Evolutionary conservation across 2,797 vertebrate species (phyloP), one percentile per base, ranked within the genome.

Genomic region (Coregonus ussuriensis): DNA sequence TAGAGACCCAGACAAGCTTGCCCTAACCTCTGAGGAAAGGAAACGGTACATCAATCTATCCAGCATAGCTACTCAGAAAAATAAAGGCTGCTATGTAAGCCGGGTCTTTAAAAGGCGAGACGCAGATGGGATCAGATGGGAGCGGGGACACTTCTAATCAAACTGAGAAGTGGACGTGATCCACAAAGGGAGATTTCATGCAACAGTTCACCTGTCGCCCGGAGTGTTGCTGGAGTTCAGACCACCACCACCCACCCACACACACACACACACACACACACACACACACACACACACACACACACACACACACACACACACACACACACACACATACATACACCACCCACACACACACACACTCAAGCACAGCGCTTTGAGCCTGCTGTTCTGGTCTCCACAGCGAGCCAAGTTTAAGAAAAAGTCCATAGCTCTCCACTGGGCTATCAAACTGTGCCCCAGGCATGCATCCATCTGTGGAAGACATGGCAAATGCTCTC

Each of bases 401-500:
- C 83, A 84, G 82, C 1, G 63, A 91, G 90, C 91, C 92, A 92
- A 90, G 85, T 91, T 89, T 90, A 88, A 92, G 88, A 86, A 85
- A 89, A 90, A 90, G 41, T 91, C 91, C 91, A 90, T 76, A 89
- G 90, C 89, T 87, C 88, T 91, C 89, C 88, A 83, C 90, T 92
- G 91, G 86, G 90, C 91, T 91, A 92, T 93, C 92, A 93, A 88
- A 93, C 93, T 92, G 91, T 87, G 90, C 90, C 88, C 89, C 90
- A 92, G 92, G 92, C 94, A 91, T 86, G 89, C 89, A 88, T 94
- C 93, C 94, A 94, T 95, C 94, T 94, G 94, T 92, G 93, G 92
- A 93, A 92, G 93, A 91, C 90, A 91, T 89, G 89, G 90, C 90
- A 89, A 88, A 89, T 90, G 89, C 90, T 93, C 91, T 91, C 86